Percentiles rank a stretch among this genome's conserved stretches.
Conservation (phyloP, 2,113 vertebrate genomes). For the Corythornis cristatus region DNA sequence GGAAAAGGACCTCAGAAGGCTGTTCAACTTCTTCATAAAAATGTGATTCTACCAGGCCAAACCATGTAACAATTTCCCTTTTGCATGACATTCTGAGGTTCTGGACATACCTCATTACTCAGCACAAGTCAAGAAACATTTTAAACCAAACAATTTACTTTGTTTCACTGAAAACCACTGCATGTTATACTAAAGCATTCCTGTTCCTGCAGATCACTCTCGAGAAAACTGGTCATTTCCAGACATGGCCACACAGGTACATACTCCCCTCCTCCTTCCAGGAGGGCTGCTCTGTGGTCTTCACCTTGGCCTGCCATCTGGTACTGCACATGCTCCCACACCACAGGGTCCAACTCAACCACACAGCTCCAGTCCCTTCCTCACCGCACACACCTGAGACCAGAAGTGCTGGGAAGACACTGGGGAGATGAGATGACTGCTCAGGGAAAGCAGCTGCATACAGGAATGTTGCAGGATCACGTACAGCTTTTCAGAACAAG, state of each 20-base stretch:
- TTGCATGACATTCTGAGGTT: not conserved
- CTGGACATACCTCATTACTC: not conserved
- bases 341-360: not conserved
- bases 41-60: not conserved
- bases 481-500: not conserved
- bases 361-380: no score
- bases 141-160: not conserved
- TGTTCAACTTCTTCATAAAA: not conserved
- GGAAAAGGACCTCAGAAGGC: not conserved
- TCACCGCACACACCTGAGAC: not conserved
- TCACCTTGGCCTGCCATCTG: not conserved
- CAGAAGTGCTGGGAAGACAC: not conserved
- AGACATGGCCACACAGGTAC: not conserved
- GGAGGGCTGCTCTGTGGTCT: not conserved
- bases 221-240: not conserved
- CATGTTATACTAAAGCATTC: not conserved
- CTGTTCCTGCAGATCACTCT: not conserved
- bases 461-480: accelerated
- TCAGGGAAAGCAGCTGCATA: not conserved
- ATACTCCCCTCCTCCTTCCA: not conserved
- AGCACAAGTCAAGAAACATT: not conserved
- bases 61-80: not conserved
- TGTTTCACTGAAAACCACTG: not conserved
- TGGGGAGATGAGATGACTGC: accelerated
- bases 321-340: not conserved